A percentile compares a stretch with the other conserved stretches of the same genome.
Conservation (phyloP, 2,888 invertebrate genomes). For the Pachliopta kotzebuea region DNA sequence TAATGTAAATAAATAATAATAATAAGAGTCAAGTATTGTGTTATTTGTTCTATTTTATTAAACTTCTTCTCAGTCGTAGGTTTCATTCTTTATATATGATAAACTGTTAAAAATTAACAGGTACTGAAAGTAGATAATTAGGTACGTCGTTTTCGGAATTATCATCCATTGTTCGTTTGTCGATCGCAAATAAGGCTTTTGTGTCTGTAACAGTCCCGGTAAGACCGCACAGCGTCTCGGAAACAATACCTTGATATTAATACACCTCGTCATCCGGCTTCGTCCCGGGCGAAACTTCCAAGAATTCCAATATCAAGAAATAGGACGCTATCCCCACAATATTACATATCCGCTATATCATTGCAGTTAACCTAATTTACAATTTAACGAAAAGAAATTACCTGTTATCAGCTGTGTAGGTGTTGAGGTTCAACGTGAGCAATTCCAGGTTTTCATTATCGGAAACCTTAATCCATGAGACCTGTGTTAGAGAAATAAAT, state of each 20-base stretch:
- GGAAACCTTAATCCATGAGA: constrained; percentile 85
- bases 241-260: constrained; percentile 28
- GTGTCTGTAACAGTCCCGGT: no score
- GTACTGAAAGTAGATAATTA: no score
- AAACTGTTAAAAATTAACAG: no score
- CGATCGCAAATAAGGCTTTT: no score
- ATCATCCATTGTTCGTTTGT: no score
- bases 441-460: constrained; percentile 83
- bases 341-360: constrained; percentile 6
- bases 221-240: constrained; percentile 19
- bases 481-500: constrained; percentile 64
- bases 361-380: not conserved
- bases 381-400: constrained; percentile 40
- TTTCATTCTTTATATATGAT: no score
- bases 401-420: constrained; percentile 84
- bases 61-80: no score
- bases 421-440: constrained; percentile 83
- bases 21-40: no score
- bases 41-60: no score
- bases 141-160: no score
- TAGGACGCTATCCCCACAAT: constrained; percentile 15
- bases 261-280: constrained; percentile 15
- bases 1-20: no score
- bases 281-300: constrained; percentile 10
- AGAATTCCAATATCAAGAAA: constrained; percentile 27